These are phyloP conservation scores for Frieseomelitta varia DNA, from an alignment of 1,140 invertebrate genomes.

Conservation along the genomic window DNA sequence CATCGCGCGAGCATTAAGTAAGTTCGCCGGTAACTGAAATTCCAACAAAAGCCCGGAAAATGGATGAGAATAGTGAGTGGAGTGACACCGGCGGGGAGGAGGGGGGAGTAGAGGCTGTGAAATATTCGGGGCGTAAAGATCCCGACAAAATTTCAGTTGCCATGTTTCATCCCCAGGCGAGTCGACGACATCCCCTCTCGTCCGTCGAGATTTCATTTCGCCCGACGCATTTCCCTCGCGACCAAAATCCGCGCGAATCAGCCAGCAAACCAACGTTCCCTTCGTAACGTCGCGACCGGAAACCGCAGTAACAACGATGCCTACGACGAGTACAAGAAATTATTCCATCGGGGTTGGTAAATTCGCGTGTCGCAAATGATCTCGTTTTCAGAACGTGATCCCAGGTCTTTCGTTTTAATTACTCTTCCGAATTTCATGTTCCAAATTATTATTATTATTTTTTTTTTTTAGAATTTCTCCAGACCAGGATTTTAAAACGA, in stretches of 20 bases:
- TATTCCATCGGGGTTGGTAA: no score
- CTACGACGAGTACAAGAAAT: no score
- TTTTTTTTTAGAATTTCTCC: no score
- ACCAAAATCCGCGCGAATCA: neutral
- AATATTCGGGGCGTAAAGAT: constrained; percentile 63
- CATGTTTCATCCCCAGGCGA: constrained; percentile 44
- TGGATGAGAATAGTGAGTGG: constrained; percentile 50
- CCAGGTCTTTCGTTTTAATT: no score
- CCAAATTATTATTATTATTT: no score
- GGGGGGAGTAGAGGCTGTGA: constrained; percentile 14
- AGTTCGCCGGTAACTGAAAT: constrained; percentile 18
- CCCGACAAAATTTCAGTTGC: constrained; percentile 56
- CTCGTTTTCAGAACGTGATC: no score
- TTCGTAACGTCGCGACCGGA: neutral
- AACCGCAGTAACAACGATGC: neutral
- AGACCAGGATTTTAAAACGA: no score
- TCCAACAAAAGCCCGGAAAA: constrained; percentile 53
- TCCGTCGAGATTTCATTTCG: constrained; percentile 30
- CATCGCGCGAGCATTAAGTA: neutral
- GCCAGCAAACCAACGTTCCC: neutral
- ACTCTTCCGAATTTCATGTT: no score
- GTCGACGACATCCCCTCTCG: constrained; percentile 22
- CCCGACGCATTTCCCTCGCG: no score
- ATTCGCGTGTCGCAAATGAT: no score
- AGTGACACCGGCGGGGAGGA: constrained; percentile 47